phyloP scores from a whole-genome alignment of 2,888 invertebrate genomes.

The Chloromyia formosa region DNA sequence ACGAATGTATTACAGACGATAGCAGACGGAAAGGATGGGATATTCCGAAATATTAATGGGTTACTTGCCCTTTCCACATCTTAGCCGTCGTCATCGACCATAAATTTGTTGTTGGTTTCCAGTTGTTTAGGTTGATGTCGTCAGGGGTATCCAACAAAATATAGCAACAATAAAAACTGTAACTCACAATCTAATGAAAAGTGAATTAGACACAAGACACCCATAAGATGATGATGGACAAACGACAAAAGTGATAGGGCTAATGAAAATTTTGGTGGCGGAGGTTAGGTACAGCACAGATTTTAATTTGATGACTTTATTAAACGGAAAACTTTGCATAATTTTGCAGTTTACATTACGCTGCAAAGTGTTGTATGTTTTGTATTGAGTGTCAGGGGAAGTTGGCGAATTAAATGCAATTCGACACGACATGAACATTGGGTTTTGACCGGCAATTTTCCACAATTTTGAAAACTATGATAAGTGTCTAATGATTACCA shows the following conservation, averaged over 20 bases:
- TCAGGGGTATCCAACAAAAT: slow-evolving; percentile 8
- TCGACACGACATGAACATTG: no score
- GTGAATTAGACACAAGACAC: slow-evolving; percentile 29
- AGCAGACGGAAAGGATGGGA: background rate
- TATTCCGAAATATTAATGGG: slow-evolving; percentile 12
- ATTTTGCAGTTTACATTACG: slow-evolving; percentile 35
- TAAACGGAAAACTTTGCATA: slow-evolving; percentile 19
- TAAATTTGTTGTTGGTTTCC: slow-evolving; percentile 1
- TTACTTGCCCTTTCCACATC: slow-evolving; percentile 28
- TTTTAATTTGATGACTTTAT: no score
- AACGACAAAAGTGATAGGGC: background rate
- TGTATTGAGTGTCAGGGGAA: no score
- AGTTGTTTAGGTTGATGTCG: background rate
- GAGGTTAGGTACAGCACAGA: background rate
- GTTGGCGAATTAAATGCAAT: no score
- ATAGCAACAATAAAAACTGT: background rate
- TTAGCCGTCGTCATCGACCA: background rate
- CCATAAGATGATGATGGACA: slow-evolving; percentile 8
- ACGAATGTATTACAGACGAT: background rate
- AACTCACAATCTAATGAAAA: no score
- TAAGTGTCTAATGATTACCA: no score
- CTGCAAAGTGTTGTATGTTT: no score
- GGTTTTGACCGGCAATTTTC: no score
- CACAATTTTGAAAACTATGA: no score
- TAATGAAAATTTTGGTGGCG: background rate